Base-by-base conservation (phyloP, 2,888 invertebrate species). In the Oxystoma pomonae region DNA sequence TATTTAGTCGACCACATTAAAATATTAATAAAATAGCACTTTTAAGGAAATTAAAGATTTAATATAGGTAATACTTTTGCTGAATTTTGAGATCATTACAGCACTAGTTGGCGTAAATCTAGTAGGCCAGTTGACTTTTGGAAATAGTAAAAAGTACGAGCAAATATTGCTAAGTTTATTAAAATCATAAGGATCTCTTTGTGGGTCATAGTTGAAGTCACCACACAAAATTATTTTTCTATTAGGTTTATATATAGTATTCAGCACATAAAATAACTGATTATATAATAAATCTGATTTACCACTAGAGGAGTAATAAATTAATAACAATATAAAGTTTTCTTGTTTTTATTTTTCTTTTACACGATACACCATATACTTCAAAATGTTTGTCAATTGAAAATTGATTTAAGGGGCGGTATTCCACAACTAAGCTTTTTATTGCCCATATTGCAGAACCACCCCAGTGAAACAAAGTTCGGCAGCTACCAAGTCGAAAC, bases 201-300 rank as follows among this genome's bases (percentile, higher is more conserved):
- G 50, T 50, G 50, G 50, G n/a, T 50, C 50, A 50, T 50, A 50
- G 50, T 50, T 50, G 50, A 50, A 50, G 50, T 50, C 50, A 50
- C 50, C 50, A 50, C n/a, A 50, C n/a, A 50, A 50, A 12, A 9
- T 50, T 12, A 50, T n/a, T n/a, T 50, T 50, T n/a, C 50, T 50
- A 50, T 50, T 50, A 9, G 50, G 50, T 50, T 50, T 50, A 50
- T 12, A 50, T 50, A 50, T n/a, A 50, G n/a, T 12, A 50, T 50
- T 50, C 50, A 50, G 50, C 50, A 50, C 50, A 50, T 50, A 9
- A 9, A 50, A n/a, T 50, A n/a, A 50, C 50, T 50, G 50, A 50
- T n/a, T 50, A 50, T 50, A 50, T 12, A 50, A 50, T 12, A 50
- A 50, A 50, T 9, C n/a, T 50, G 9, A n/a, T n/a, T n/a, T n/a